Evolutionary conservation across 2,113 vertebrate species (phyloP), one percentile per base, ranked within the genome.

Genomic region (Ceyx margarethae): DNA sequence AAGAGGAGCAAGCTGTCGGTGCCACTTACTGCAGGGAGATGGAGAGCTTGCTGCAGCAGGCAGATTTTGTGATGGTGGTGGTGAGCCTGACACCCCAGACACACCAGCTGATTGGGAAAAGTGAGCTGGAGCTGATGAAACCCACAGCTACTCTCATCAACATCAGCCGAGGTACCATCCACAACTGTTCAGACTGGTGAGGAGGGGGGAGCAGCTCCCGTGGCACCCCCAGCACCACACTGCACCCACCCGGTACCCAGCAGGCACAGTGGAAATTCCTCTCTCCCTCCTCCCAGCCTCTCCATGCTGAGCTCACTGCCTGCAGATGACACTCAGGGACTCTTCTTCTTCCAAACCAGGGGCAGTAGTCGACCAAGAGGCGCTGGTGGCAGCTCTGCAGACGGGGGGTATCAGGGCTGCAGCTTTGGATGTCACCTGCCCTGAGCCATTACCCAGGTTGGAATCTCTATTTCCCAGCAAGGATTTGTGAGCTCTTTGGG

Each of bases 381-480:
- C 97, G 3, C 95, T 98, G 77, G 95, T 96, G 46, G 53, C 96
- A 60, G 98, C 98, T 54, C 97, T 98, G 87, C 93, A 94, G 90
- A 66, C 51, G 1, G 95, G 97, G 21, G 72, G 50, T 2, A 97
- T 97, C 26, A 5, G 62, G 37, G 97, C 95, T 0, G 97, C 97
- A 1, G 98, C 90, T 2, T 80, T 98, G 91, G 98, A 98, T 17
- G 97, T 98, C 74, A 98, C 97, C 13, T 21, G 94, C 48, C 97
- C 97, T 2, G 98, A 98, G 68, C 98, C 98, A 20, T 91, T 98
- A 78, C 98, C 97, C 72, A 98, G 97, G 98, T 98, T 89, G 88
- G 53, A 51, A 58, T 13, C 74, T 78, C 62, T 66, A 1, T 75
- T 46, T 58, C 51, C 80, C 5, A 28, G 60, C 18, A 50, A 19